A percentile compares a stretch with the other conserved stretches of the same genome.
phyloP scores from a whole-genome alignment of 1,140 invertebrate genomes.

The Philaenus spumarius region DNA sequence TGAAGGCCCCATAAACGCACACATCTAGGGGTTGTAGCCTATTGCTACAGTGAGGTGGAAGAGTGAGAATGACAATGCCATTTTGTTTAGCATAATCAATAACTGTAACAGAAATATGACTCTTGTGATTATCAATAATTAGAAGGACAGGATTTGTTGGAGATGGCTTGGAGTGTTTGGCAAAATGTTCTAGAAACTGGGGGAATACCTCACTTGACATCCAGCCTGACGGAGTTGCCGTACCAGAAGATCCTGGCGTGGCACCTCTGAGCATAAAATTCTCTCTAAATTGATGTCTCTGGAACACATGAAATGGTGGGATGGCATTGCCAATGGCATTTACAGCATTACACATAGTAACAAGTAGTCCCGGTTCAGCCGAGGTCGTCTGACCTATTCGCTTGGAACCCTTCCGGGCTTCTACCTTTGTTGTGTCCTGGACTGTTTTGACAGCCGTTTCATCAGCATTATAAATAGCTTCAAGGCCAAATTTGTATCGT shows the following conservation, averaged over 20 bases:
- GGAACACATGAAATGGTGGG: conserved; percentile 28
- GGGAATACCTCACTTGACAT: not conserved
- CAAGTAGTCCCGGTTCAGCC: conserved; percentile 27
- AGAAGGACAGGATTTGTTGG: not conserved
- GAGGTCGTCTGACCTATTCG: conserved; percentile 28
- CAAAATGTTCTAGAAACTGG: not conserved
- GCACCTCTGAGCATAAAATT: conserved; percentile 14
- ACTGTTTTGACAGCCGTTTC: conserved; percentile 34
- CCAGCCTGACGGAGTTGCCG: not conserved
- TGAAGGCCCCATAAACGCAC: conserved; percentile 23
- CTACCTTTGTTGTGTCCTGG: conserved; percentile 25
- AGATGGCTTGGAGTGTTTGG: not conserved
- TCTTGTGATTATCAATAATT: not conserved
- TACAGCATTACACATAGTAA: conserved; percentile 23
- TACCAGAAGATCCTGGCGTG: not conserved
- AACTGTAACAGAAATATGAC: not conserved
- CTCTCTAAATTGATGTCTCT: conserved; percentile 16
- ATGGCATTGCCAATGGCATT: conserved; percentile 28
- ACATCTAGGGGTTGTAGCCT: not conserved
- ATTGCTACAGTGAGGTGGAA: not conserved
- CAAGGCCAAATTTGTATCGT: not conserved
- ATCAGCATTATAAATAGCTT: not conserved
- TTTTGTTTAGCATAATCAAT: not conserved
- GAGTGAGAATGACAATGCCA: not conserved
- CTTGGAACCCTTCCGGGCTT: conserved; percentile 24